Base-by-base conservation (phyloP, 2,113 vertebrate species). In the Silurus glanis region DNA sequence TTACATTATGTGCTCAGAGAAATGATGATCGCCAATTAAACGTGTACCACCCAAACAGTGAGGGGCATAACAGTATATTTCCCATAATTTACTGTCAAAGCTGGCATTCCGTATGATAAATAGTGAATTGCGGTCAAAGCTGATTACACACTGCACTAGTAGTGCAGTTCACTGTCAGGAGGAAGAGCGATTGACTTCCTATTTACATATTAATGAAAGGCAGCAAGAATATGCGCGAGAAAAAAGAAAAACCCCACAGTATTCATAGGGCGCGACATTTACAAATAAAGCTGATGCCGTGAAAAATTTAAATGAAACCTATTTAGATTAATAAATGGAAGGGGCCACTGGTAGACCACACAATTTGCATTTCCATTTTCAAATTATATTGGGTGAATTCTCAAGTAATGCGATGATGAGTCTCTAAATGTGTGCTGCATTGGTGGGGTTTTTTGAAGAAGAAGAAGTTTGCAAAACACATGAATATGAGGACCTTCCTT, bases 151-250 rank as follows among this genome's bases (percentile, higher is more conserved):
- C 96, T 94, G 95, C 95, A 93, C 94, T 96, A 96, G 95, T 96
- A 97, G 97, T 97, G 96, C 96, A 96, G 96, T 93, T 95, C 87
- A 94, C 96, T 96, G 97, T 97, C 95, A 96, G 95, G 91, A 89
- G 96, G 96, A 97, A 98, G 97, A 98, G 95, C 95, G 95, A 98
- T 97, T 98, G 97, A 98, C 97, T 99, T 97, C 95, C 97, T 96
- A 99, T 99, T 99, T 99, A 97, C 98, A 98, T 99, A 98, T 98
- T 99, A 99, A 99, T 99, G 97, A 98, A 97, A 96, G 97, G 97
- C 98, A 98, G 87, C 80, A 89, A 88, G 86, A 88, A 90, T 87
- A 88, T 87, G 94, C 95, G 95, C 95, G 96, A 97, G 97, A 96
- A 97, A 96, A 97, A 96, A 96, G 95, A 96, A 97, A 97, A 98